These are phyloP conservation scores for Hydrolagus colliei DNA, from an alignment of 2,797 vertebrate genomes.

Conservation along the genomic window DNA sequence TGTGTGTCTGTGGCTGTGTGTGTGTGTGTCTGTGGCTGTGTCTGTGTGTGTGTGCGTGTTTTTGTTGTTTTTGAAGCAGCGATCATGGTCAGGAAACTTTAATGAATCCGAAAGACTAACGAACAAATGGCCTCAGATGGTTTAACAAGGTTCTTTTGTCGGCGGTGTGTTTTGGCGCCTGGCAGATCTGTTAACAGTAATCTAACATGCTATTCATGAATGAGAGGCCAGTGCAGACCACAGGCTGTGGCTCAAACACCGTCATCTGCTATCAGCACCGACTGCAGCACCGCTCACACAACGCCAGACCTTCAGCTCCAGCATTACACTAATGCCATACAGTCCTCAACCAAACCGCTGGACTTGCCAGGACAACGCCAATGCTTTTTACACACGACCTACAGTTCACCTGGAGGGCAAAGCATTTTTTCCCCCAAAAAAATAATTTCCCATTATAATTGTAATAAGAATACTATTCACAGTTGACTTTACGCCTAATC, in stretches of 20 bases:
- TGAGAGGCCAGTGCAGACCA: background rate
- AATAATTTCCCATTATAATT: no score
- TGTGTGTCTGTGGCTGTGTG: no score
- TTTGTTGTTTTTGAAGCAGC: no score
- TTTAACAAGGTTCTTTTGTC: slow-evolving; percentile 27
- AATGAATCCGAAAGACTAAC: background rate
- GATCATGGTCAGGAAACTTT: background rate
- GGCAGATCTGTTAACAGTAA: background rate
- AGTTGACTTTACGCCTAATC: no score
- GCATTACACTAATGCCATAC: background rate
- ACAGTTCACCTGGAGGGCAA: background rate
- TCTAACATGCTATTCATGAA: background rate
- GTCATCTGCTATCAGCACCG: background rate
- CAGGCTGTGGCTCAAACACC: background rate
- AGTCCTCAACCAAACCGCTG: background rate
- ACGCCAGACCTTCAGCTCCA: background rate
- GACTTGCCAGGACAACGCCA: no score
- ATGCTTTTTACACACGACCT: background rate
- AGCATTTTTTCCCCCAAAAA: no score
- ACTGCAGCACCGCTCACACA: no score
- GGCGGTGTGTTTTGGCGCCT: slow-evolving; percentile 12
- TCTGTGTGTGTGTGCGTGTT: no score
- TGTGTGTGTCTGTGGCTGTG: no score
- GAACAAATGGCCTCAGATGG: slow-evolving; percentile 20
- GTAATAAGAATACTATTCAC: no score